Conservation (phyloP, 2,888 invertebrate genomes). For the Panorpa germanica region DNA sequence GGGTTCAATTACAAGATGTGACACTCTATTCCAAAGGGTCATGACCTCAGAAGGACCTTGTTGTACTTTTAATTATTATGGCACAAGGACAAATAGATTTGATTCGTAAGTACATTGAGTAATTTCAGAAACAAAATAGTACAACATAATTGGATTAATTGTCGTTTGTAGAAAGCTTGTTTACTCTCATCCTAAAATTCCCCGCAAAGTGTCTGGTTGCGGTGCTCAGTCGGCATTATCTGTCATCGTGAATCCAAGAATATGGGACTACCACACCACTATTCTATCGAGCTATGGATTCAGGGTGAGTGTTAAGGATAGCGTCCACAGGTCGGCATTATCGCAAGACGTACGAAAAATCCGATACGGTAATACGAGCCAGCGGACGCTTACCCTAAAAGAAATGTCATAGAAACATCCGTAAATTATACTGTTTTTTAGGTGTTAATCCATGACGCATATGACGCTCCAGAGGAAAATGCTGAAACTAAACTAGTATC, state of each 20-base stretch:
- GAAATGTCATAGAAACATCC: not conserved
- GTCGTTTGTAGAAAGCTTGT: constrained; percentile 12
- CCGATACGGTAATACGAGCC: no score
- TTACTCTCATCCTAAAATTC: constrained; percentile 22
- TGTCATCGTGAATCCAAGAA: constrained; percentile 31
- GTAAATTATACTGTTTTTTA: constrained; percentile 15
- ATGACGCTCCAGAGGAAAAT: constrained; percentile 41
- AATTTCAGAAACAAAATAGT: not conserved
- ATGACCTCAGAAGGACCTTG: constrained; percentile 33
- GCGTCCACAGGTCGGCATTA: no score
- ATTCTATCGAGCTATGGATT: constrained; percentile 38
- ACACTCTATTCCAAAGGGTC: constrained; percentile 27
- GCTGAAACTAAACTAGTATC: constrained; percentile 36
- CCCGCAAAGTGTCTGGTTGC: constrained; percentile 43
- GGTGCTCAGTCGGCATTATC: constrained; percentile 48
- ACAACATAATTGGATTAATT: constrained; percentile 3
- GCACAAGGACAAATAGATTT: constrained; percentile 19
- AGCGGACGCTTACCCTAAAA: no score
- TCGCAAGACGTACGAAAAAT: no score
- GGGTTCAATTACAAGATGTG: constrained; percentile 28
- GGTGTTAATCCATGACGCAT: constrained; percentile 43
- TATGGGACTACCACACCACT: constrained; percentile 40
- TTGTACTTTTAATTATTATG: constrained; percentile 44
- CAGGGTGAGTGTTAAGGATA: constrained; percentile 30
- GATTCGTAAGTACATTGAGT: constrained; percentile 15